These are phyloP conservation scores for Cisticola juncidis DNA, from an alignment of 2,113 vertebrate species.

Conservation along the genomic window DNA sequence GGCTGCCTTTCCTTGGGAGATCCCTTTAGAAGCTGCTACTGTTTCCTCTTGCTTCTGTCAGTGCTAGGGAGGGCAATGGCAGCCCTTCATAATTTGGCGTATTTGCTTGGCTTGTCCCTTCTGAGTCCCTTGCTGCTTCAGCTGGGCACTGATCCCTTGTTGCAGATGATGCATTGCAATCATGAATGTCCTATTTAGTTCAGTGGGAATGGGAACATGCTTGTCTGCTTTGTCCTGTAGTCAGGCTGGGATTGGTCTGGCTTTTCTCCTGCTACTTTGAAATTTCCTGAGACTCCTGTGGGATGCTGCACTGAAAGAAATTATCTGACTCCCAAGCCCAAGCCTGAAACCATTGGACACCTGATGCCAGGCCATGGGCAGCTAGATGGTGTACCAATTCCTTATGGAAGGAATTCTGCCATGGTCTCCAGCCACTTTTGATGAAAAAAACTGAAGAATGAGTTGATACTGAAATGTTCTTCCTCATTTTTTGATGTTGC, in stretches of 20 bases:
- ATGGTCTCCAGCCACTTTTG: not conserved
- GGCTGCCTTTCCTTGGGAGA: not conserved
- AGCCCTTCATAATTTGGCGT: not conserved
- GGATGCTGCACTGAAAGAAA: not conserved
- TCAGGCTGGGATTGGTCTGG: not conserved
- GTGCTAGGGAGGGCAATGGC: not conserved
- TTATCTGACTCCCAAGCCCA: not conserved
- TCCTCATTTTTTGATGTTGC: not conserved
- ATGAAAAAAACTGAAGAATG: not conserved
- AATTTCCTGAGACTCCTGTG: not conserved
- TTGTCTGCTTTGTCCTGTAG: not conserved
- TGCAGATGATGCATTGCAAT: not conserved
- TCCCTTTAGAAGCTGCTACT: not conserved
- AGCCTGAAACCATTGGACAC: not conserved
- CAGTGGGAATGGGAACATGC: not conserved
- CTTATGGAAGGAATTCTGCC: not conserved
- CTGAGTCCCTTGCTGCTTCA: not conserved
- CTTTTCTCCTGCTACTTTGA: not conserved
- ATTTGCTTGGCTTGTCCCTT: not conserved
- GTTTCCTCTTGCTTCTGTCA: not conserved
- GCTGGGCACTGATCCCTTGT: not conserved
- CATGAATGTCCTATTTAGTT: not conserved
- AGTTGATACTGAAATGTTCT: not conserved
- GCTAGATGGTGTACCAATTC: not conserved
- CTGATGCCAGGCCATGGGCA: not conserved